Conservation (phyloP, 2,113 vertebrate species). For the Tursiops truncatus region DNA sequence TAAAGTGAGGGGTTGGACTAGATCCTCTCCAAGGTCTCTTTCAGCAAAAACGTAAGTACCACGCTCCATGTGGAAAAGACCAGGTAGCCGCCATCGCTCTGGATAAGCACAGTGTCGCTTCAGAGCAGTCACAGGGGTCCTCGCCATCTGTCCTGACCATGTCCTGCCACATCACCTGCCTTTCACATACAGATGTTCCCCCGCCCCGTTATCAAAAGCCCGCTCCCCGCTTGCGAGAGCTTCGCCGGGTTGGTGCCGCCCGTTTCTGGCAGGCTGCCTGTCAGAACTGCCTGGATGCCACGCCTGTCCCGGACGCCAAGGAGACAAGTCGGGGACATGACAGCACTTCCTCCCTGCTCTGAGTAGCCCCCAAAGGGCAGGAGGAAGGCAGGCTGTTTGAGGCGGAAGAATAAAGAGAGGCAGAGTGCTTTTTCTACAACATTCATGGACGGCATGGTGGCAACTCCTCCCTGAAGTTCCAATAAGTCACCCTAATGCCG, state of each 20-base stretch:
- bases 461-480: background rate
- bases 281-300: background rate
- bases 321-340: background rate
- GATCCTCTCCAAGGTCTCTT: background rate
- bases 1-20: background rate
- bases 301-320: background rate
- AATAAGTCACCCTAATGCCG: background rate
- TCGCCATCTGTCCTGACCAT: background rate
- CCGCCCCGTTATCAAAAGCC: background rate
- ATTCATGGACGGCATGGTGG: background rate
- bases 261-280: background rate
- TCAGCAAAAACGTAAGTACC: background rate
- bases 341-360: background rate
- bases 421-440: background rate
- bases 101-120: background rate
- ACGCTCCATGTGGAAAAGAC: background rate
- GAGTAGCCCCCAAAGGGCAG: background rate
- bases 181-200: background rate
- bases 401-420: background rate
- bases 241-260: background rate
- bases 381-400: background rate
- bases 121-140: rapidly evolving
- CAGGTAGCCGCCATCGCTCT: background rate
- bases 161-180: background rate
- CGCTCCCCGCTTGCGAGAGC: rapidly evolving